Percentiles rank a stretch among this genome's conserved stretches.
Conservation (phyloP, 2,888 invertebrate genomes). For the Campaea margaritaria region DNA sequence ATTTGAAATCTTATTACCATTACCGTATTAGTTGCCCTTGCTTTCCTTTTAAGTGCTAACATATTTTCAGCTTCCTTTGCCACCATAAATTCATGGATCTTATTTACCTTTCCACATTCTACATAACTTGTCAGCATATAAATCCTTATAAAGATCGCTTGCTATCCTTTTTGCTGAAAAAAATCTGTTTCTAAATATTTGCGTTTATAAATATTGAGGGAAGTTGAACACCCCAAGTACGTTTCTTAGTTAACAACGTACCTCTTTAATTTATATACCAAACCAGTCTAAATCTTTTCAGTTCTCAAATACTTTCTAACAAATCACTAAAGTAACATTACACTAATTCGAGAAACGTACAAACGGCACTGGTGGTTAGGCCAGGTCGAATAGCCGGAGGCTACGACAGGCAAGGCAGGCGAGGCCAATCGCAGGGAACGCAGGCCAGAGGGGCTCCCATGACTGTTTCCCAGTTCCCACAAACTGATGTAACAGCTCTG, state of each 20-base stretch:
- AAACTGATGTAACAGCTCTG: conserved; percentile 58
- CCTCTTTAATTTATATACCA: not conserved
- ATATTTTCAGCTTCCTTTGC: conserved; percentile 19
- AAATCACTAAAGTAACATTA: conserved; percentile 6
- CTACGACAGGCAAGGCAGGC: conserved; percentile 56
- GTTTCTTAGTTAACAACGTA: no score
- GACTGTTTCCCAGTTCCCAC: conserved; percentile 71
- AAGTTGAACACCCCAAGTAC: no score
- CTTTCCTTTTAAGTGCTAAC: conserved; percentile 29
- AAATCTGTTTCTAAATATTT: no score
- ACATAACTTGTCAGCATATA: no score
- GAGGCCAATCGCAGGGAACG: conserved; percentile 70
- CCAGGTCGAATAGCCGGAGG: conserved; percentile 68
- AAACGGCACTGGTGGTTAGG: conserved; percentile 65
- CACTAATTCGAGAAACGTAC: conserved; percentile 40
- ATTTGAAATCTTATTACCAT: conserved; percentile 34
- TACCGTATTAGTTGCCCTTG: conserved; percentile 27
- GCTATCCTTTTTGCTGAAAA: no score
- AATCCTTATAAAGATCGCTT: no score
- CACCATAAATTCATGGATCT: conserved; percentile 15
- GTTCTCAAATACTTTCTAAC: not conserved
- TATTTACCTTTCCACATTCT: conserved; percentile 7
- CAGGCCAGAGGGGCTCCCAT: conserved; percentile 71
- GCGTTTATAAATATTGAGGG: no score
- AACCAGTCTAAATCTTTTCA: not conserved